Conservation (phyloP, 2,888 invertebrate genomes). For the Dolichomitus sp. region DNA sequence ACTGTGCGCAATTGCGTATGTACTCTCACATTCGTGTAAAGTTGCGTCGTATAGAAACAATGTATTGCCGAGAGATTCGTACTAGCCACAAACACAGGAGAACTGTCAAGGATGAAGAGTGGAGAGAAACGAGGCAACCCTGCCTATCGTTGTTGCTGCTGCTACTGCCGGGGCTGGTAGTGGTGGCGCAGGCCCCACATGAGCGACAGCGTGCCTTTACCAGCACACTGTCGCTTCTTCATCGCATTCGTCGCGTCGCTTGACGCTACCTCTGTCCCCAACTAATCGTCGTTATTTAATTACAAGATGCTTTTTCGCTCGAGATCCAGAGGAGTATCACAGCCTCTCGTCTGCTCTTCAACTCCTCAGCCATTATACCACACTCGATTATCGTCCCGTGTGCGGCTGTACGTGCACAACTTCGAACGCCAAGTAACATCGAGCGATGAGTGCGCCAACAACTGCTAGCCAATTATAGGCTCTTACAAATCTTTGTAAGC, state of each 20-base stretch:
- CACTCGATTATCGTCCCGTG: conserved; percentile 24
- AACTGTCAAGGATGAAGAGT: conserved; percentile 7
- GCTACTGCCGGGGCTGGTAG: background rate
- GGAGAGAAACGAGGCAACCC: conserved; percentile 43
- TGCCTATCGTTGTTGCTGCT: background rate
- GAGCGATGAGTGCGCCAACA: background rate
- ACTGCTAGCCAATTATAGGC: conserved; percentile 38
- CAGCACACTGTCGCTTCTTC: conserved; percentile 80
- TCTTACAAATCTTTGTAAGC: conserved; percentile 36
- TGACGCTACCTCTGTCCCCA: conserved; percentile 74
- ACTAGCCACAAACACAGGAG: conserved; percentile 15
- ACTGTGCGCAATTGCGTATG: too few species aligned
- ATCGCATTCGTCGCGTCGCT: conserved; percentile 82
- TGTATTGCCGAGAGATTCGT: background rate
- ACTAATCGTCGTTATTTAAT: conserved; percentile 84
- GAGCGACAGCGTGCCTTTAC: conserved; percentile 79
- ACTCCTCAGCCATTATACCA: conserved; percentile 11
- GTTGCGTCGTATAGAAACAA: too few species aligned
- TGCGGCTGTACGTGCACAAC: conserved; percentile 10
- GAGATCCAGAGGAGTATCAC: conserved; percentile 32
- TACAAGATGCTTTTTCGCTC: conserved; percentile 76
- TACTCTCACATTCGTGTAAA: too few species aligned
- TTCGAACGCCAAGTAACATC: background rate
- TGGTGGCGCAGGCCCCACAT: conserved; percentile 74
- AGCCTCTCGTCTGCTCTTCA: background rate